These are phyloP conservation scores for Adineta ricciae DNA, from an alignment of 2,888 invertebrate genomes.

Conservation along the genomic window DNA sequence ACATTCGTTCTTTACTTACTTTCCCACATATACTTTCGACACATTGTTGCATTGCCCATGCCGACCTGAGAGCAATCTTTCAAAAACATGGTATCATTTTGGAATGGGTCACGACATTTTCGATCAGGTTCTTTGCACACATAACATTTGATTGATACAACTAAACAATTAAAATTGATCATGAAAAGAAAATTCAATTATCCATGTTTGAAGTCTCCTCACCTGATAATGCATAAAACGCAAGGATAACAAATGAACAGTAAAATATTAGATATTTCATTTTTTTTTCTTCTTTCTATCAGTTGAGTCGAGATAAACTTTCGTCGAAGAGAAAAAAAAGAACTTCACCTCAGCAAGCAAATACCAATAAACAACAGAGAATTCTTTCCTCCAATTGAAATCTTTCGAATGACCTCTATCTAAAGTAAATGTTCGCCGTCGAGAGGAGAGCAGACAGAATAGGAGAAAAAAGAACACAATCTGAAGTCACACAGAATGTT, in stretches of 20 bases:
- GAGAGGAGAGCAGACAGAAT: not conserved
- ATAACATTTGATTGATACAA: slow-evolving; percentile 34
- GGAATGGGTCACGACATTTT: slow-evolving; percentile 34
- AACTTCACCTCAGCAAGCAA: not conserved
- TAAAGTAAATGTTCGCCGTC: not conserved
- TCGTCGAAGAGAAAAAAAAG: not conserved
- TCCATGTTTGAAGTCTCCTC: not conserved
- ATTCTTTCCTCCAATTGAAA: not conserved
- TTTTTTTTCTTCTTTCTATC: too few species aligned
- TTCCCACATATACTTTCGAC: slow-evolving; percentile 34
- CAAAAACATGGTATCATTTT: slow-evolving; percentile 33
- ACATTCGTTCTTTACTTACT: not conserved
- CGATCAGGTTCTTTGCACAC: slow-evolving; percentile 33
- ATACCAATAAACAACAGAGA: not conserved
- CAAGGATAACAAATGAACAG: not conserved
- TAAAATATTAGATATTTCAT: slow-evolving; percentile 16
- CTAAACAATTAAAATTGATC: not conserved
- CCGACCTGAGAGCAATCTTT: slow-evolving; percentile 25
- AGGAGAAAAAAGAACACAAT: not conserved
- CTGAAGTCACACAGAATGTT: too few species aligned
- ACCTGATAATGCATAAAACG: slow-evolving; percentile 16
- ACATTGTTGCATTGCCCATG: slow-evolving; percentile 31
- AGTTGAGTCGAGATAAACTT: too few species aligned
- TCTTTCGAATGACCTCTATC: not conserved
- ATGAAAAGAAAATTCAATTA: not conserved